Evolutionary conservation across 2,113 vertebrate genomes (phyloP), one percentile per base, ranked within the genome.

Genomic region (Gnathonemus echidnorhynchus): DNA sequence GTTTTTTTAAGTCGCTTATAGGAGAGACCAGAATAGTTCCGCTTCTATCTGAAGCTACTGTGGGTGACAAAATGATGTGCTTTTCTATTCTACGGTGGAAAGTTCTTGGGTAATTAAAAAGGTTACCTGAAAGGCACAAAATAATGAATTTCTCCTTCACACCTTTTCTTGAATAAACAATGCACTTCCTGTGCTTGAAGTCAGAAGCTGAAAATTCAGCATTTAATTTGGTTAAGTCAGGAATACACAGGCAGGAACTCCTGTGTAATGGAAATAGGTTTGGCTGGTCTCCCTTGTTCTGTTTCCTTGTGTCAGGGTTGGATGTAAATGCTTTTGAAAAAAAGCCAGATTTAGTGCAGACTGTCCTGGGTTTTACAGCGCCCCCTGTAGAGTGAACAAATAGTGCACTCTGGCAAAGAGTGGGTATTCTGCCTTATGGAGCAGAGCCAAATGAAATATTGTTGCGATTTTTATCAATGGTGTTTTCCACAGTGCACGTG

Each of bases 361-460:
- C 21, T 15, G 31, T 15, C 3, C 39, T 27, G 24, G 70, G 48
- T 2, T 77, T 42, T 45, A 56, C 8, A 89, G 83, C 27, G 24
- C 89, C 77, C 86, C 77, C 35, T 50, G 11, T 31, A 42, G 42
- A 62, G 50, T 42, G 53, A 58, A 86, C 39, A 86, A 90, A 90
- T 86, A 86, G 21, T 83, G 31, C 83, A 45, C 46, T 24, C 19
- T 42, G 52, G 80, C 50, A 35, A 21, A n/a, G n/a, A 53, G 39
- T 39, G 50, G 49, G 31, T 35, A 48, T 52, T 84, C 31, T 74
- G 21, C 88, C 74, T 10, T 31, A 45, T 24, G 27, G 11, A 17
- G 27, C 48, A 31, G 50, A 89, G 88, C 88, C 88, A 89, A 89
- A 49, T 21, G n/a, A 89, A 89, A 89, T 84, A 89, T 56, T 84